Conservation (phyloP, 1,140 invertebrate species). For the Orussus abietinus region DNA sequence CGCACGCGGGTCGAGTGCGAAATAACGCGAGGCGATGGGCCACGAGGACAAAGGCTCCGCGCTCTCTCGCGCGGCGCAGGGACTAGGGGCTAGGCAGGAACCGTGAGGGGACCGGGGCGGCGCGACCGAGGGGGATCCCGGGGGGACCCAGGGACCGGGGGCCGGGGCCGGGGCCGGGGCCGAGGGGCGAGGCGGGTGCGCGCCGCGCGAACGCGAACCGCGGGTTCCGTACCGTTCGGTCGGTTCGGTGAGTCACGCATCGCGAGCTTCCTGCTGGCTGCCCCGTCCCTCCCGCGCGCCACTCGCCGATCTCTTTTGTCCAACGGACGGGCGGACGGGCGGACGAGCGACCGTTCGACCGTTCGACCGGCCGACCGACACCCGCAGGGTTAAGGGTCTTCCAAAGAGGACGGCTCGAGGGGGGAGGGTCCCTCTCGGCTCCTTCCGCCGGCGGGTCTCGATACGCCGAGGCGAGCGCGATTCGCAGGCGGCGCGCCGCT, state of each 20-base stretch:
- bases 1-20: conserved; percentile 40
- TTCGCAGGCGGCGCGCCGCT: background rate
- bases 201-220: conserved; percentile 8
- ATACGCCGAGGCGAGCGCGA: too few relatives aligned
- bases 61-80: conserved; percentile 37
- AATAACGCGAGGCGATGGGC: conserved; percentile 48
- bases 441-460: too few relatives aligned
- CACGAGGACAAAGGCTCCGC: conserved; percentile 46
- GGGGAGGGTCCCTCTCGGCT: conserved; percentile 26
- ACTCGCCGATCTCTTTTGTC: conserved; percentile 24
- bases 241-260: conserved; percentile 48
- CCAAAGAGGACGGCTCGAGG: conserved; percentile 39
- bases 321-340: conserved; percentile 11
- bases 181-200: conserved; percentile 24
- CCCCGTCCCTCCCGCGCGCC: conserved; percentile 5
- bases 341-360: conserved; percentile 21
- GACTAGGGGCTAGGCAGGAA: conserved; percentile 35
- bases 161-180: background rate
- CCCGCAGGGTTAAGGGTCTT: conserved; percentile 50
- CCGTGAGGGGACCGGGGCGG: too few relatives aligned
- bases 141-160: conserved; percentile 4
- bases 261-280: conserved; percentile 46
- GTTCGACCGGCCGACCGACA: conserved; percentile 39
- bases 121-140: conserved; percentile 11
- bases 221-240: conserved; percentile 21